Evolutionary conservation across 2,797 vertebrate genomes (phyloP).

Genomic region (Onychomys torridus): DNA sequence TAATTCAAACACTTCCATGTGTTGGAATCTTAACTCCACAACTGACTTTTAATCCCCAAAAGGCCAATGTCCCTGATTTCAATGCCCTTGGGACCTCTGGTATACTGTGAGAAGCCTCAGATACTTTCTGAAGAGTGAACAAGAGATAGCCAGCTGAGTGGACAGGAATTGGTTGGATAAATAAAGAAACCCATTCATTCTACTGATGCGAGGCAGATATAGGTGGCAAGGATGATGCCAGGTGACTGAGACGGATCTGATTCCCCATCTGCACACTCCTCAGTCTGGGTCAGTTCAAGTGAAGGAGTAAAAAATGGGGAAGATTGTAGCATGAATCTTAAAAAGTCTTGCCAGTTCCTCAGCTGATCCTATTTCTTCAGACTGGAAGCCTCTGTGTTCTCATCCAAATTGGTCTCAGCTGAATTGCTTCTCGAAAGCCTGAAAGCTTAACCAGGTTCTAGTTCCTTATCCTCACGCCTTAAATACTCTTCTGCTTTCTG

Average conservation of each 20-base stretch:
- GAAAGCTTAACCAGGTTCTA: too few relatives aligned
- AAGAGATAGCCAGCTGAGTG: neutral
- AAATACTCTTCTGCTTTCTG: too few relatives aligned
- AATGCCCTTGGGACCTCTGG: neutral
- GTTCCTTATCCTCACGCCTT: too few relatives aligned
- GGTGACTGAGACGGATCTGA: too few relatives aligned
- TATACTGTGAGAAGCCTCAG: neutral
- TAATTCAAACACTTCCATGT: neutral
- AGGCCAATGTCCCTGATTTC: neutral
- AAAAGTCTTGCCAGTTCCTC: too few relatives aligned
- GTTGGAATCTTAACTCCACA: neutral
- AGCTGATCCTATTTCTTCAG: too few relatives aligned
- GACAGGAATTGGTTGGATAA: neutral
- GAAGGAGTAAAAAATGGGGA: neutral
- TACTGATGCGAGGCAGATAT: fast-evolving
- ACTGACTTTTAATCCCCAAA: neutral
- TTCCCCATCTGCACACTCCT: neutral
- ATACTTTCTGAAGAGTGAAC: neutral
- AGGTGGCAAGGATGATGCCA: neutral
- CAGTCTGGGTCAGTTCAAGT: too few relatives aligned
- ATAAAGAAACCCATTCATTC: neutral
- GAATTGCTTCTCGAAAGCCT: too few relatives aligned
- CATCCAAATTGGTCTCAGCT: too few relatives aligned
- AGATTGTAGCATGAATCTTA: too few relatives aligned
- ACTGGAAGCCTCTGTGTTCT: too few relatives aligned